These are phyloP conservation scores for Drosophila nr. fundita DNA, from an alignment of 2,888 invertebrate genomes.

Conservation along the genomic window DNA sequence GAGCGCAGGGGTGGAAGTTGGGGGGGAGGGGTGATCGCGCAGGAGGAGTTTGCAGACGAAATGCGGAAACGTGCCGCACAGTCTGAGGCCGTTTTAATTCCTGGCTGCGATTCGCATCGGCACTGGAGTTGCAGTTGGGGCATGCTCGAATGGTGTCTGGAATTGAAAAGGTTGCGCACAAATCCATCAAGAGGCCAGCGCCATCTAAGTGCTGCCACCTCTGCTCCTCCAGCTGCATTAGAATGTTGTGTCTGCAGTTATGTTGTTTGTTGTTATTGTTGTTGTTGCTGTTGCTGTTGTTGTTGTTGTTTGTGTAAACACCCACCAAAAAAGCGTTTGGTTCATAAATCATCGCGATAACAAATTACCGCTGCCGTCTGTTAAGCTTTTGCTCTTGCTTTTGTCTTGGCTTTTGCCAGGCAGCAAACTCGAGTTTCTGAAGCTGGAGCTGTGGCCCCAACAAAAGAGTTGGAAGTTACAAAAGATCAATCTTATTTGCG, in stretches of 20 bases:
- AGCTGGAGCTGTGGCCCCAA: conserved; percentile 27
- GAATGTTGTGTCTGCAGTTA: conserved; percentile 44
- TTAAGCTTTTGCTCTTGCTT: conserved; percentile 10
- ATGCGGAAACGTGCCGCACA: conserved; percentile 76
- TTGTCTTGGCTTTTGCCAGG: background rate
- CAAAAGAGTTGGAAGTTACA: conserved; percentile 76
- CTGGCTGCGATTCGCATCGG: conserved; percentile 64
- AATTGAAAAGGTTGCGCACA: conserved; percentile 54
- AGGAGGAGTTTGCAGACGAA: conserved; percentile 39
- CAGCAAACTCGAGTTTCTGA: conserved; percentile 5
- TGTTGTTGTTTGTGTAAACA: conserved; percentile 71
- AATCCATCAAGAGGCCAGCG: conserved; percentile 81
- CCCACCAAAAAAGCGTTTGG: conserved; percentile 77
- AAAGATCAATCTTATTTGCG: conserved; percentile 82
- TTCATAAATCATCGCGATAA: conserved; percentile 84
- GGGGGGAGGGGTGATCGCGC: background rate
- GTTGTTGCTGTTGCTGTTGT: conserved; percentile 1
- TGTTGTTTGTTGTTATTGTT: conserved; percentile 30
- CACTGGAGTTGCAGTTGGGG: conserved; percentile 2
- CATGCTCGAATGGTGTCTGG: conserved; percentile 45
- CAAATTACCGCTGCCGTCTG: conserved; percentile 83
- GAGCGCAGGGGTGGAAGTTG: background rate
- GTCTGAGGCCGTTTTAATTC: conserved; percentile 58
- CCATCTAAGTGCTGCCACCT: conserved; percentile 53
- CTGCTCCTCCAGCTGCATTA: conserved; percentile 47